Base-by-base conservation (phyloP, 2,797 vertebrate species). In the Monodelphis domestica region DNA sequence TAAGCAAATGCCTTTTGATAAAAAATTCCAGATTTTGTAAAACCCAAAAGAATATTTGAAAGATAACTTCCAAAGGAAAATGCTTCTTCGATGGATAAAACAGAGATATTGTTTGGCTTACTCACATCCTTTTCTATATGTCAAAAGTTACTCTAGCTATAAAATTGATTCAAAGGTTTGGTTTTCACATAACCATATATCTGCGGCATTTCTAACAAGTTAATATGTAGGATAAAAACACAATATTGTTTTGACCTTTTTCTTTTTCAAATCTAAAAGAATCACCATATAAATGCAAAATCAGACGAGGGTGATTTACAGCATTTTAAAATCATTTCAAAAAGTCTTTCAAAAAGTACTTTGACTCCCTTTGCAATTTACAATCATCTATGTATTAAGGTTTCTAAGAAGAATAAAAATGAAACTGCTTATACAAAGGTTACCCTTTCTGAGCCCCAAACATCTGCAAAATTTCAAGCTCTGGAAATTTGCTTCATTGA, bases 401-500 rank as follows among this genome's bases (percentile, higher is more conserved):
- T 89, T 3, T 87, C 5, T 28, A 93, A 52, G 12, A 30, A 92
- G 89, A 94, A 59, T 88, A 96, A 96, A 95, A 54, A 54, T 87
- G 89, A 95, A 96, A 33, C 55, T 59, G 9, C 29, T 92, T 95
- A 12, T 91, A 54, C 30, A 53, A 54, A 53, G 12, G 59, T 93
- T 94, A 96, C 59, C 95, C 17, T 78, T 94, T 14, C 56, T 90
- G 29, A 33, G 4, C 30, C 87, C 6, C 59, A 91, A 2, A 12
- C 94, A 94, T 90, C 95, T 94, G 88, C 59, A 95, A 57, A 91
- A 88, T 78, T 89, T 96, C 70, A 93, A 17, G 54, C 92, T 29
- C 30, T 97, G 88, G 53, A 92, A 53, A 53, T 70, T 28, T 89
- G 21, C 89, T 91, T 91, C 93, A 38, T 63, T 93, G 88, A 95